Base-by-base conservation (phyloP, 2,797 vertebrate species). In the Tenualosa thibaudeaui region DNA sequence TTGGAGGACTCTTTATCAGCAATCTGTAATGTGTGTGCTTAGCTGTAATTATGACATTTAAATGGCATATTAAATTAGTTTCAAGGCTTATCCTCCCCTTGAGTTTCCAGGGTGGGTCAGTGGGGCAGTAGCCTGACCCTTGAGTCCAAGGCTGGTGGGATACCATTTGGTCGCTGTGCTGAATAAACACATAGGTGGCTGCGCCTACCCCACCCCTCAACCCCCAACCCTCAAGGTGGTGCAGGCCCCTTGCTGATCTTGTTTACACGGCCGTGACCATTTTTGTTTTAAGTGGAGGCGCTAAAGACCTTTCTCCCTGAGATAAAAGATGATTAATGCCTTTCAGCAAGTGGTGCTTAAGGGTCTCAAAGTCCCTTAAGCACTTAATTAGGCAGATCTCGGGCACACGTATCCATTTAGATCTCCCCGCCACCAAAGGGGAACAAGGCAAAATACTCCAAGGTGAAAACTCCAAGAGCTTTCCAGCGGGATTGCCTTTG, bases 131-230 rank as follows among this genome's bases (percentile, higher is more conserved):
- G 19, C 71, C 71, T 78, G 37, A 40, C 71, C 71, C 17, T 5
- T 10, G 71, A 46, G 71, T 17, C 71, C 3, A 5, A 8, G 71
- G 37, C 71, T 43, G 17, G 4, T 78, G 71, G 71, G 71, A 3
- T 86, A 84, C 94, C 95, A 95, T 96, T 96, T 96, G 95, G 92
- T 86, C 86, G 82, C 87, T 19, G 91, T 83, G 91, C 88, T 93
- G 93, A 95, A 94, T 94, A 95, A 95, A 95, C 94, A 94, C 92
- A 90, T 92, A 94, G 93, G 93, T 92, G 93, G 17, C 90, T 78
- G 17, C 71, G 46, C 40, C 71, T 22, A 43, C 7, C 40, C 71
- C 71, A 22, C 71, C 71, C 15, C 71, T 19, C 65, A 13, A 68
- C 65, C 65, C 65, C 62, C 12, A 2, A n/a, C 6, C n/a, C 90